These are phyloP conservation scores for Megaustenia siamemsis DNA, from an alignment of 2,888 invertebrate genomes.

Conservation along the genomic window DNA sequence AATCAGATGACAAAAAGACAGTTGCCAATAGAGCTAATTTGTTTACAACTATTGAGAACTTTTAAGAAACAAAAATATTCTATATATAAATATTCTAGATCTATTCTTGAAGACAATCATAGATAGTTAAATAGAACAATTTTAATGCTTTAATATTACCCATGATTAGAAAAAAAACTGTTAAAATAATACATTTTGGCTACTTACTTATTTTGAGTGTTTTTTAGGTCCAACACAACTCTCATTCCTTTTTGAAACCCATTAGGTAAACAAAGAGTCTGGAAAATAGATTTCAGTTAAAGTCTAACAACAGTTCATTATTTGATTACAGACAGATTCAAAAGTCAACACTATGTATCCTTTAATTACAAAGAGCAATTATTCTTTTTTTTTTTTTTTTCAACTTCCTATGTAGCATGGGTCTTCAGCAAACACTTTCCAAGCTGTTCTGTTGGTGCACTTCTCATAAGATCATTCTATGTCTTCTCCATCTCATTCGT, in stretches of 20 bases:
- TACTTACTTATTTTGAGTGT: slow-evolving; percentile 56
- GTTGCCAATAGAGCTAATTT: neutral
- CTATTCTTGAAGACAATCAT: neutral
- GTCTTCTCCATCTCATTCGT: no score
- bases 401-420: no score
- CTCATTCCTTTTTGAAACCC: slow-evolving; percentile 68
- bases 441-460: no score
- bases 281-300: slow-evolving; percentile 45
- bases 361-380: no score
- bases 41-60: neutral
- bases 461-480: no score
- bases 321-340: no score
- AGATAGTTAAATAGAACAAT: neutral
- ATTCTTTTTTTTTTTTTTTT: no score
- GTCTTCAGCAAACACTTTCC: no score
- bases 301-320: neutral
- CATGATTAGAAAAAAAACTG: neutral
- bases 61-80: neutral
- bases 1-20: no score
- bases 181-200: neutral
- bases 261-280: slow-evolving; percentile 67
- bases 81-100: neutral
- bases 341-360: no score
- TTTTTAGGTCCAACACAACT: slow-evolving; percentile 61
- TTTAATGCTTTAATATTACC: neutral